Evolutionary conservation across 2,113 vertebrate genomes (phyloP).

Genomic region (Hydrolagus affinis): DNA sequence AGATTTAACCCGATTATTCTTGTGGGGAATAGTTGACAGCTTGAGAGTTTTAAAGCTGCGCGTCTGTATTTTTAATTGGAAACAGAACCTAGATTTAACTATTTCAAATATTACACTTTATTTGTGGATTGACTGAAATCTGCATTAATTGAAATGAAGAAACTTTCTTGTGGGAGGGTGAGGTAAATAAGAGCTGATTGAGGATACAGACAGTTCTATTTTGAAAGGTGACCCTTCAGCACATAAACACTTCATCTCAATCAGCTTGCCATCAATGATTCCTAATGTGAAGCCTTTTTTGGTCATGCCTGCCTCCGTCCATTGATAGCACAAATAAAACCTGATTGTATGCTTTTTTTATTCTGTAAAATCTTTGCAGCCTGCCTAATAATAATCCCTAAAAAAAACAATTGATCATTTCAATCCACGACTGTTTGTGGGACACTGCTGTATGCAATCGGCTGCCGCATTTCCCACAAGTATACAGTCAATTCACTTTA

Average conservation of each 20-base stretch:
- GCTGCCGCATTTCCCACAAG: no score
- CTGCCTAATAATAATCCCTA: no score
- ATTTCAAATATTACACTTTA: background rate
- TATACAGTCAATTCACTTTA: no score
- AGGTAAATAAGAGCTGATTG: background rate
- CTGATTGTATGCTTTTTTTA: background rate
- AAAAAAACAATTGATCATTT: no score
- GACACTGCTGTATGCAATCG: no score
- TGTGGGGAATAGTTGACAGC: no score
- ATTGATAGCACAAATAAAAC: background rate
- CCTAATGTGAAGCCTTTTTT: background rate
- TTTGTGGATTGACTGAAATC: background rate
- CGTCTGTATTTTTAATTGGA: background rate
- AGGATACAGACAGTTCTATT: background rate
- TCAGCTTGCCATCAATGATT: background rate
- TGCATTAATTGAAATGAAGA: background rate
- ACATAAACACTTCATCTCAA: background rate
- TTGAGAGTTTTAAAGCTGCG: background rate
- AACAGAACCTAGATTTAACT: background rate
- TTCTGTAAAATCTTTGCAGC: background rate
- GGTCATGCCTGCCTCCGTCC: no score
- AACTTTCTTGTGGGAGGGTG: background rate
- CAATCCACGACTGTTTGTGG: no score
- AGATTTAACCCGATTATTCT: no score
- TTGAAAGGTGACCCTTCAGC: background rate